Evolutionary conservation across 2,888 invertebrate genomes (phyloP), one percentile per base, ranked within the genome.

Genomic region (Hofmannophila pseudospretella): DNA sequence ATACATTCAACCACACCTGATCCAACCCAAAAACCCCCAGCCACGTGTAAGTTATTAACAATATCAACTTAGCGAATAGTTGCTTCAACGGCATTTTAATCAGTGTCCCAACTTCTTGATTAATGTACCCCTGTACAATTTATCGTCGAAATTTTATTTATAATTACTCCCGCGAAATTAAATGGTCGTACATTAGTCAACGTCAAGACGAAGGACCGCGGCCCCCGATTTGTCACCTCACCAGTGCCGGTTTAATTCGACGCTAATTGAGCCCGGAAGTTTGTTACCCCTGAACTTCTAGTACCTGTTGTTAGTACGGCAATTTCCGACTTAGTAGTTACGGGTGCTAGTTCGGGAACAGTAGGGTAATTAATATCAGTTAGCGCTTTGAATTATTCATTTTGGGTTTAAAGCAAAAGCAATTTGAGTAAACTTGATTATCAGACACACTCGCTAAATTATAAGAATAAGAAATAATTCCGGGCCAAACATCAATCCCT

Each of bases 51-150:
- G 85, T 85, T 82, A 86, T 86, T 77, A 81, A 86, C 85, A 75
- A 76, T 80, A 82, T 82, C 76, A 81, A 80, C 76, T 78, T 71
- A 60, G 67, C 72, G 62, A 86, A 87, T 88, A 88, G 87, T 88
- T 87, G 60, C 70, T 62, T 67, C 76, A 84, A 86, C 84, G 78
- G 82, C 75, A 79, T 88, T 88, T 88, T 88, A 88, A 88, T 88
- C 88, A 88, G 86, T 84, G 88, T 88, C 88, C 75, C 77, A 88
- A 88, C 82, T 88, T 88, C 85, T 86, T 88, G 88, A 88, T 88
- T 87, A 87, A 88, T 87, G 85, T 71, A 64, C 76, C 72, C 65
- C 75, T 49, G 67, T 67, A 67, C 70, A 85, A 85, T 85, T 86
- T 86, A 86, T 84, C 72, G 86, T 71, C 67, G 68, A 85, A 86